Conservation (phyloP, 2,113 vertebrate species). For the Megaceryle maxima region DNA sequence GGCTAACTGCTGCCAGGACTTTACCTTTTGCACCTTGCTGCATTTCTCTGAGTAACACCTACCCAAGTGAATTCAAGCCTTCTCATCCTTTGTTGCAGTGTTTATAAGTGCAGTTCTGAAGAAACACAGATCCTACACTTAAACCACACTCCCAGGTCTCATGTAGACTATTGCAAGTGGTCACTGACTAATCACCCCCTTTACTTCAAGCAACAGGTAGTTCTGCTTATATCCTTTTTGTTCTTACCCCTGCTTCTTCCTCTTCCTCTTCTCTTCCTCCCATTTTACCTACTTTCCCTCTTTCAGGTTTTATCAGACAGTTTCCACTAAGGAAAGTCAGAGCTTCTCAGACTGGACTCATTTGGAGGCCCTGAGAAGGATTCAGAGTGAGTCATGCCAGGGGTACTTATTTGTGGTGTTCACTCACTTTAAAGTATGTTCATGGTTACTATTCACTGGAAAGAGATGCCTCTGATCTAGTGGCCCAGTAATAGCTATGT, state of each 20-base stretch:
- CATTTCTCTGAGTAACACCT: background rate
- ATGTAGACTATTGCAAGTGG: background rate
- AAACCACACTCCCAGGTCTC: background rate
- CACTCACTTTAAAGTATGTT: background rate
- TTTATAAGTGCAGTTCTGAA: background rate
- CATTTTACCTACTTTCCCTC: background rate
- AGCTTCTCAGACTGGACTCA: background rate
- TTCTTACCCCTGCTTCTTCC: background rate
- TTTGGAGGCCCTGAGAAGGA: background rate
- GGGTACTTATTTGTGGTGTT: background rate
- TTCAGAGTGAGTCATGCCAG: background rate
- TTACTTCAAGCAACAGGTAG: background rate
- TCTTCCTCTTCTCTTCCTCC: background rate
- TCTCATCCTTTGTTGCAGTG: accelerated
- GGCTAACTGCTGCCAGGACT: background rate
- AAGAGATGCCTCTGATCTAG: background rate
- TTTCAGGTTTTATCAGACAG: background rate
- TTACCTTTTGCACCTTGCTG: background rate
- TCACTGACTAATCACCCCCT: background rate
- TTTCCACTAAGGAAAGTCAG: background rate
- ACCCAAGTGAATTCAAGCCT: background rate
- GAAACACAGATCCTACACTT: background rate
- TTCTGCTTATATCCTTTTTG: background rate
- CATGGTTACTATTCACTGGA: background rate
- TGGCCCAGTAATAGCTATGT: background rate